A percentile compares a stretch with the other conserved stretches of the same genome.
These are phyloP conservation scores for Balaeniceps rex DNA, from an alignment of 2,113 vertebrate species.

Conservation along the genomic window DNA sequence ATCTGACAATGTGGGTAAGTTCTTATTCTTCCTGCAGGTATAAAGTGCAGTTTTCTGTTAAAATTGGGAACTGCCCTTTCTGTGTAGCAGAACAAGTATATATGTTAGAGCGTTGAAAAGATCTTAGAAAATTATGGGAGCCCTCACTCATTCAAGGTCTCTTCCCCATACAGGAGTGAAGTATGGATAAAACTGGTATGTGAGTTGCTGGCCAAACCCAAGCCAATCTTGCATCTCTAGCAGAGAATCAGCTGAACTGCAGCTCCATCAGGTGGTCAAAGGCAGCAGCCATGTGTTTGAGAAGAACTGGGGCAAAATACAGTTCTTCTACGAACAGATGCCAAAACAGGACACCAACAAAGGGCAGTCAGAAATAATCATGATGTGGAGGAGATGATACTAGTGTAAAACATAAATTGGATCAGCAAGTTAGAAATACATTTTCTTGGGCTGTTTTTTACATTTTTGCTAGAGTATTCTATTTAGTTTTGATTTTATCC, in stretches of 20 bases:
- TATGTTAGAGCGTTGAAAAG: not conserved
- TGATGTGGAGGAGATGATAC: not conserved
- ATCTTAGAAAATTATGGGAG: not conserved
- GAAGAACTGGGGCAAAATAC: not conserved
- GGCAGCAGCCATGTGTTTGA: not conserved
- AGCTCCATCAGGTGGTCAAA: not conserved
- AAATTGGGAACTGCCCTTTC: not conserved
- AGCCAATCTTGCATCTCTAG: fast-evolving
- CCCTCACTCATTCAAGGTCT: not conserved
- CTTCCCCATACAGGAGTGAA: not conserved
- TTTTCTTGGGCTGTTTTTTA: not conserved
- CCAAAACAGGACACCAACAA: not conserved
- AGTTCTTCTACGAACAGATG: not conserved
- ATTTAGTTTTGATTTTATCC: not conserved
- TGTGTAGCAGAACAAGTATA: not conserved
- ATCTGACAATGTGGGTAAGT: not conserved
- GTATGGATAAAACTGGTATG: not conserved
- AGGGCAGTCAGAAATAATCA: not conserved
- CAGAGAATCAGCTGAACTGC: not conserved
- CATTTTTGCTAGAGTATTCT: not conserved
- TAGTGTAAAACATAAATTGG: not conserved
- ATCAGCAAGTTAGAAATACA: not conserved
- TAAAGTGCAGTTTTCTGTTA: not conserved
- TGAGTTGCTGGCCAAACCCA: not conserved
- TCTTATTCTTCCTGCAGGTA: not conserved